Base-by-base conservation (phyloP, 2,797 vertebrate species). In the Nyctalus aviator region DNA sequence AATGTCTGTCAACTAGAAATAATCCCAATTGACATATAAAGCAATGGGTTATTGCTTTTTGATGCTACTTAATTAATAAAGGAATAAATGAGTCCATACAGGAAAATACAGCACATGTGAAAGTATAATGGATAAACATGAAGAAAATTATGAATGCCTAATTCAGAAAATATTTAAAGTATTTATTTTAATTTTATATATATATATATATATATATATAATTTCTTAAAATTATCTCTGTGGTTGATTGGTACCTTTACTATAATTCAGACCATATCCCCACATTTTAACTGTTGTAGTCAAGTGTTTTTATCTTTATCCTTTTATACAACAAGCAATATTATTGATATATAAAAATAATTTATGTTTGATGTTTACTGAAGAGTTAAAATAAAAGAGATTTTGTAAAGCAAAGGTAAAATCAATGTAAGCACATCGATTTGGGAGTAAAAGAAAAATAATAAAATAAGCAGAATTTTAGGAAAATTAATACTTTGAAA, bases 371-470 rank as follows among this genome's bases (percentile, higher is more conserved):
- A 71, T 57, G 94, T 4, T 85, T 23, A 44, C 2, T 84, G 53
- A 94, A 85, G 14, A 72, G 5, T 68, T 95, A 89, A 48, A 95
- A 95, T 95, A 89, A 48, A 95, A 95, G 5, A 0, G 37, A 83
- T 84, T 93, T 83, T 6, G 8, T 93, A 88, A 55, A 94, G 57
- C 35, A 79, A 92, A 92, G 30, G 93, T 90, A 32, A 66, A 96
- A 97, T 92, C 85, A 13, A 94, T 59, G 37, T 69, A 37, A 97
- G 90, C 3, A 23, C 90, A 96, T 30, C 96, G 71, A 96, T 97
- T 84, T 77, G n/a, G 48, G 64, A 21, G 81, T 94, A 90, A 95
- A 50, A 91, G 94, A 83, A 90, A 89, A 92, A 88, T 77, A 94
- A 3, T 81, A 46, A 86, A 95, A 41, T 72, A 50, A 93, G 41